A percentile compares a stretch with the other conserved stretches of the same genome.
phyloP scores from a whole-genome alignment of 2,113 vertebrate genomes.

The Salvelinus namaycush region DNA sequence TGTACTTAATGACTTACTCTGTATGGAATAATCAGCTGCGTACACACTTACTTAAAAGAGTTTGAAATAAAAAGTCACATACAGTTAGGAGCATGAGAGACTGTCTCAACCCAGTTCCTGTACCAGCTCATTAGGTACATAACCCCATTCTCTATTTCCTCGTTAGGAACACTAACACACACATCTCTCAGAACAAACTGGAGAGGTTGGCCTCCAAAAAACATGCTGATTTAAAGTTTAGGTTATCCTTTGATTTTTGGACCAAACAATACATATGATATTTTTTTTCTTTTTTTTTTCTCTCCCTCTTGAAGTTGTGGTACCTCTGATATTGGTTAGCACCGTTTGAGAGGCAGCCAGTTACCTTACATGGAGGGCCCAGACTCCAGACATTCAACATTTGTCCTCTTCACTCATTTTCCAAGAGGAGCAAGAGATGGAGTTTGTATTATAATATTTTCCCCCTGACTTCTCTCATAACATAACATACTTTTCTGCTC shows the following conservation, averaged over 20 bases:
- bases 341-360: not conserved
- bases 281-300: conserved; percentile 11
- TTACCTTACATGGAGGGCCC: conserved; percentile 19
- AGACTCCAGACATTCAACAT: not conserved
- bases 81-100: too few species aligned
- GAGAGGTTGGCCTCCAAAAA: conserved; percentile 44
- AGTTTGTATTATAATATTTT: conserved; percentile 1
- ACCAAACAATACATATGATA: conserved; percentile 57
- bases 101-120: not conserved
- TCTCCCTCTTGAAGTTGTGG: not conserved
- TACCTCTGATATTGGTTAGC: not conserved
- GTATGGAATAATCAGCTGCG: too few species aligned
- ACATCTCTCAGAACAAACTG: conserved; percentile 46
- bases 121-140: conserved; percentile 63
- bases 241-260: not conserved
- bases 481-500: too few species aligned
- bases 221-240: conserved; percentile 18
- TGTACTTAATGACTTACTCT: too few species aligned
- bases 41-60: too few species aligned
- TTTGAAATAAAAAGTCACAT: too few species aligned
- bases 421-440: not conserved
- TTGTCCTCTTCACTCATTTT: too few species aligned
- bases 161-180: conserved; percentile 45
- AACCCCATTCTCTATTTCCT: conserved; percentile 51
- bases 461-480: not conserved